Evolutionary conservation across 2,113 vertebrate genomes (phyloP).

Genomic region (Panthera uncia): DNA sequence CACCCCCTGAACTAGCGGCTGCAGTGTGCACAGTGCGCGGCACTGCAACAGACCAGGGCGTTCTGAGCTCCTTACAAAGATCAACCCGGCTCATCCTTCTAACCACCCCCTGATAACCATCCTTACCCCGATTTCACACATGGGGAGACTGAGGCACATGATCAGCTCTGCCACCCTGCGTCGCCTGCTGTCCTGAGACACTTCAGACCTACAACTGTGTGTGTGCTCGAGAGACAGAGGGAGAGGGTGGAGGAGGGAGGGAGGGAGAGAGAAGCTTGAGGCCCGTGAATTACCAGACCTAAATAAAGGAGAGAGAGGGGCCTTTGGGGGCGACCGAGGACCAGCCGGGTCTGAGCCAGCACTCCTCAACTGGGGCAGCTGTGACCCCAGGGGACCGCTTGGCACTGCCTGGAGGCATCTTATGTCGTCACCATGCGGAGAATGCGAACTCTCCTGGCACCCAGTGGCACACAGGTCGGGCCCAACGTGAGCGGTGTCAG

Average conservation of each 20-base stretch:
- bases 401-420: background rate
- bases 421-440: fast-evolving
- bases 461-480: background rate
- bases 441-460: background rate
- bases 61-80: background rate
- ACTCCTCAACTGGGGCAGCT: fast-evolving
- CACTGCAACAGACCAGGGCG: background rate
- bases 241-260: background rate
- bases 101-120: background rate
- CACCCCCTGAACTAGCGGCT: background rate
- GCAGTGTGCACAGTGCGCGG: background rate
- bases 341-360: background rate
- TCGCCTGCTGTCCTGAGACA: background rate
- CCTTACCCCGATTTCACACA: background rate
- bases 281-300: background rate
- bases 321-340: background rate
- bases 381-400: background rate
- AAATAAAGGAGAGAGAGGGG: background rate
- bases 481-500: background rate
- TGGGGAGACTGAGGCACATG: background rate
- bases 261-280: background rate
- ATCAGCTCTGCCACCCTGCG: background rate
- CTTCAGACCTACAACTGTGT: background rate
- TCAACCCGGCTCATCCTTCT: background rate
- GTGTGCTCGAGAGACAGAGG: background rate